phyloP scores from a whole-genome alignment of 2,113 vertebrate species.

The Butastur rufipennis region DNA sequence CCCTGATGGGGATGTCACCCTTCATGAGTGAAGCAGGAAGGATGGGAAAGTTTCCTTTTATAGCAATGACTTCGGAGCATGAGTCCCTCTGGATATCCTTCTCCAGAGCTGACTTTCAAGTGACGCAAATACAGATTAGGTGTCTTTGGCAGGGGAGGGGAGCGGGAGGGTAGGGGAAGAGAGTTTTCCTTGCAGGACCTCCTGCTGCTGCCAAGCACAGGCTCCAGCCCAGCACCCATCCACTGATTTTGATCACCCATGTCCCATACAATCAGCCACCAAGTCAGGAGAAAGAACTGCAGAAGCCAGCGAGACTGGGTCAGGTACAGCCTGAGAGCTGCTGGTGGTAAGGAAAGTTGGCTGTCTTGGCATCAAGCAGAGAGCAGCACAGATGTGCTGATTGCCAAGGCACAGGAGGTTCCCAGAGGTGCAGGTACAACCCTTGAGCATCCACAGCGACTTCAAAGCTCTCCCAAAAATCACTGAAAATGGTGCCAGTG shows the following conservation, averaged over 20 bases:
- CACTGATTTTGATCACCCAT: neutral
- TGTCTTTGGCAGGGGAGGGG: no score
- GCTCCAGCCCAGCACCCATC: neutral
- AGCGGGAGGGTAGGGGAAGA: neutral
- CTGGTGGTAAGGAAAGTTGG: neutral
- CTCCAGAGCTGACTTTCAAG: neutral
- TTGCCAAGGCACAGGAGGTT: neutral
- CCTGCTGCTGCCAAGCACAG: neutral
- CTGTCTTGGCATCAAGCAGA: neutral
- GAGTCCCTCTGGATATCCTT: neutral
- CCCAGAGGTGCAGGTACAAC: neutral
- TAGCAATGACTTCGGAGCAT: neutral
- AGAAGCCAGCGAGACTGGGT: neutral
- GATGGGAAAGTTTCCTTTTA: neutral
- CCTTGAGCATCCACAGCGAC: neutral
- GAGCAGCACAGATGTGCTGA: neutral
- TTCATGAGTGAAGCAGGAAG: neutral
- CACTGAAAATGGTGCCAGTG: fast-evolving
- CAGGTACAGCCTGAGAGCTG: fast-evolving
- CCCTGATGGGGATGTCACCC: neutral
- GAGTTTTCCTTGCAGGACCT: neutral
- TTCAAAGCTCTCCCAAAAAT: neutral
- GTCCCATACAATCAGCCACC: neutral
- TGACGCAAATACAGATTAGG: neutral
- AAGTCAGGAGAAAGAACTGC: neutral